Percentiles rank a stretch among this genome's conserved stretches.
phyloP scores from a whole-genome alignment of 2,888 invertebrate genomes.

The Pseudanteris insignis region DNA sequence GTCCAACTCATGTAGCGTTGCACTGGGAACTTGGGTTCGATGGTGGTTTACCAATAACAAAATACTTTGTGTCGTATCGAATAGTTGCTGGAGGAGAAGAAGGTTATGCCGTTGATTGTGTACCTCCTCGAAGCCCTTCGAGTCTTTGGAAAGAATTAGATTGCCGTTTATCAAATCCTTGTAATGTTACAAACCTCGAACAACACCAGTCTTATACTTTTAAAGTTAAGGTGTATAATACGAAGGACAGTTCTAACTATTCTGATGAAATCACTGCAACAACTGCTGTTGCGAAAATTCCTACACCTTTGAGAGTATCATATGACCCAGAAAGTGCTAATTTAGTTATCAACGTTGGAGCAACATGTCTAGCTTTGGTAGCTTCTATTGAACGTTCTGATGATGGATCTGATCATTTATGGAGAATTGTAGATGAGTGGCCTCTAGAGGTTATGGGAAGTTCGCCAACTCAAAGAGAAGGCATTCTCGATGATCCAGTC shows the following conservation, averaged over 20 bases:
- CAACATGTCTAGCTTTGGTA: conserved; percentile 80
- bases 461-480: conserved; percentile 76
- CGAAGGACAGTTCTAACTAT: conserved; percentile 86
- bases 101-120: conserved; percentile 72
- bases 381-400: conserved; percentile 79
- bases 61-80: conserved; percentile 86
- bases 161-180: conserved; percentile 86
- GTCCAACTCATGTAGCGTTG: conserved; percentile 81
- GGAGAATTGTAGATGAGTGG: conserved; percentile 80
- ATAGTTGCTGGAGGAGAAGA: conserved; percentile 74
- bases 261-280: conserved; percentile 84
- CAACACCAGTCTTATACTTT: conserved; percentile 88
- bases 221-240: conserved; percentile 89
- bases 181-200: conserved; percentile 85
- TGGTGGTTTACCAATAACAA: conserved; percentile 86
- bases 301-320: conserved; percentile 81
- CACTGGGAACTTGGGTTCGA: conserved; percentile 92
- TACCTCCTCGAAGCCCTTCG: conserved; percentile 70
- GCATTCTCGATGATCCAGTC: conserved; percentile 73
- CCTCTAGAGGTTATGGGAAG: conserved; percentile 78
- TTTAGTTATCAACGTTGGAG: conserved; percentile 81
- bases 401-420: conserved; percentile 69
- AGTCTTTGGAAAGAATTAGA: conserved; percentile 84
- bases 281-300: conserved; percentile 86
- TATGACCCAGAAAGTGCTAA: conserved; percentile 82